These are phyloP conservation scores for Pecten maximus DNA, from an alignment of 2,888 invertebrate genomes.

Conservation along the genomic window DNA sequence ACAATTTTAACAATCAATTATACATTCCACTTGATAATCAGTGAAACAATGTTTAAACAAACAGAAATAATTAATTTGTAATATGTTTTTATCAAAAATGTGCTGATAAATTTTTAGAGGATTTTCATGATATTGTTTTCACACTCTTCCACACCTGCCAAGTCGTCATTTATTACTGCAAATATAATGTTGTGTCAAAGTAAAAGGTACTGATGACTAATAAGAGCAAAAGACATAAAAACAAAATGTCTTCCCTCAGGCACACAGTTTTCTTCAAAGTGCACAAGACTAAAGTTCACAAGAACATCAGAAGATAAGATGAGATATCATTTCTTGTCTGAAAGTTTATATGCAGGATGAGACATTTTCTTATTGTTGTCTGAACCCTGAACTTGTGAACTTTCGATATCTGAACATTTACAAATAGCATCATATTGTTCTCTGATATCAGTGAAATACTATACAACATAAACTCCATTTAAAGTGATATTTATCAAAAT, in stretches of 20 bases:
- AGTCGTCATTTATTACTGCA: background rate
- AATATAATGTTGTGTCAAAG: background rate
- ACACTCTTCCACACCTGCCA: background rate
- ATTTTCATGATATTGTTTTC: no score
- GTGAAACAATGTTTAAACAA: no score
- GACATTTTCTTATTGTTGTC: background rate
- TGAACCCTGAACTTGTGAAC: background rate
- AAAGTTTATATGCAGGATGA: background rate
- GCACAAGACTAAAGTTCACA: background rate
- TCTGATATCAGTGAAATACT: background rate
- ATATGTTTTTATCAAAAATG: no score
- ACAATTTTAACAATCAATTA: no score
- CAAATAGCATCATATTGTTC: background rate
- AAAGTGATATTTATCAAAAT: slow-evolving; percentile 28
- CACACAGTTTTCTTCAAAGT: background rate
- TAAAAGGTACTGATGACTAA: background rate
- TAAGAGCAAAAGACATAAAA: background rate
- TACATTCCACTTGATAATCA: no score
- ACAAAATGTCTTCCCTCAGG: background rate
- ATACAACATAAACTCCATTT: background rate
- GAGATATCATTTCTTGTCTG: background rate
- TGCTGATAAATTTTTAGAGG: no score
- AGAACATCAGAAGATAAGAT: background rate
- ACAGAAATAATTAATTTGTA: no score
- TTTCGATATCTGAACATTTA: background rate